Conservation (phyloP, 2,113 vertebrate genomes). For the Centrocercus urophasianus region DNA sequence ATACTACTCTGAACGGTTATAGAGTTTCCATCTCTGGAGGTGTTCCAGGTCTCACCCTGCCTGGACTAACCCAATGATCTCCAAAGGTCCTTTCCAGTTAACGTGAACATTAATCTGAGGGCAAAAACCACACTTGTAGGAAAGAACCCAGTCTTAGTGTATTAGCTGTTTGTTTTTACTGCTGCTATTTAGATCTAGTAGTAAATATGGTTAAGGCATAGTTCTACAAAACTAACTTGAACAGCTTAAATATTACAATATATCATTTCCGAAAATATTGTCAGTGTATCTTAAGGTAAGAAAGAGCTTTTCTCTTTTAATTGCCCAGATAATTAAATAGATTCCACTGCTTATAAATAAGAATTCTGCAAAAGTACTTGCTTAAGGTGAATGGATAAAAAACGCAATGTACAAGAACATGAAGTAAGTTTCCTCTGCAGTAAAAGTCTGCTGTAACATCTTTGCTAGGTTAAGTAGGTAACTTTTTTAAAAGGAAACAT, state of each 20-base stretch:
- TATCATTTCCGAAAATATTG: neutral
- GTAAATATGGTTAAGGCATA: neutral
- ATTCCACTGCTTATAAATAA: neutral
- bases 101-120: neutral
- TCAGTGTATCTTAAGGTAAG: neutral
- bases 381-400: neutral
- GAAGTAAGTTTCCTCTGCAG: neutral
- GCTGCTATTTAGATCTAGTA: neutral
- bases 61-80: neutral
- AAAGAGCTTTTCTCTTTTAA: neutral
- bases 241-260: neutral
- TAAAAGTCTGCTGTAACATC: neutral
- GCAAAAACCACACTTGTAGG: neutral
- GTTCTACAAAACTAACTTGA: neutral
- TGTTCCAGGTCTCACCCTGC: neutral
- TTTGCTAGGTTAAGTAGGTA: constrained; percentile 4
- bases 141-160: neutral
- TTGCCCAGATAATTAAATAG: neutral
- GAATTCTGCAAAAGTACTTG: neutral
- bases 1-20: neutral
- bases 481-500: neutral
- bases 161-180: neutral
- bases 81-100: neutral
- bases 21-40: neutral
- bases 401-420: neutral